A percentile compares a stretch with the other conserved stretches of the same genome.
phyloP scores from a whole-genome alignment of 1,140 invertebrate species.

The Magallana angulata region DNA sequence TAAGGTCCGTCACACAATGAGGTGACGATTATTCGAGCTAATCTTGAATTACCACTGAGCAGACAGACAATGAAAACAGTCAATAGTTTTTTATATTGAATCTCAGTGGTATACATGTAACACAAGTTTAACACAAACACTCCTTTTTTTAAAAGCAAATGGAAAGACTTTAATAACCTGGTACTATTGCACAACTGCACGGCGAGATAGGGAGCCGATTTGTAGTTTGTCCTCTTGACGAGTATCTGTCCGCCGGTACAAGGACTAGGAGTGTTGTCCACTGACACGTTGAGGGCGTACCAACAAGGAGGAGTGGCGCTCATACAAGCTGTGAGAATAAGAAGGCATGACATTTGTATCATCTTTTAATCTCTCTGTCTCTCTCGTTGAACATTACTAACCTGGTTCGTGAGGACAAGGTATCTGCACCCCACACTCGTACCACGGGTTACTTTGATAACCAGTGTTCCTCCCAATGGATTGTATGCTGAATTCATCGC shows the following conservation, averaged over 20 bases:
- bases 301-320: conserved; percentile 1
- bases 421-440: neutral
- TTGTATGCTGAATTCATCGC: neutral
- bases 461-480: neutral
- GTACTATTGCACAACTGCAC: conserved; percentile 3
- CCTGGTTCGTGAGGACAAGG: neutral
- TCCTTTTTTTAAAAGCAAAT: no score
- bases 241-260: neutral
- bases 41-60: no score
- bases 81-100: no score
- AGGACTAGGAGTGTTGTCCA: neutral
- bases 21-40: no score
- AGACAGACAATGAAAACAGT: no score
- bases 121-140: no score
- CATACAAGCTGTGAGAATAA: neutral
- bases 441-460: neutral
- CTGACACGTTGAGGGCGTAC: neutral
- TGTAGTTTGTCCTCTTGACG: neutral
- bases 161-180: neutral
- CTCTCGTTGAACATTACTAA: neutral
- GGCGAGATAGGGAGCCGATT: neutral
- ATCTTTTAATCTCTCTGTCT: no score
- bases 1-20: no score
- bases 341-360: neutral
- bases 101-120: no score